Evolutionary conservation across 2,797 vertebrate species (phyloP).

Genomic region (Botia kubotai): DNA sequence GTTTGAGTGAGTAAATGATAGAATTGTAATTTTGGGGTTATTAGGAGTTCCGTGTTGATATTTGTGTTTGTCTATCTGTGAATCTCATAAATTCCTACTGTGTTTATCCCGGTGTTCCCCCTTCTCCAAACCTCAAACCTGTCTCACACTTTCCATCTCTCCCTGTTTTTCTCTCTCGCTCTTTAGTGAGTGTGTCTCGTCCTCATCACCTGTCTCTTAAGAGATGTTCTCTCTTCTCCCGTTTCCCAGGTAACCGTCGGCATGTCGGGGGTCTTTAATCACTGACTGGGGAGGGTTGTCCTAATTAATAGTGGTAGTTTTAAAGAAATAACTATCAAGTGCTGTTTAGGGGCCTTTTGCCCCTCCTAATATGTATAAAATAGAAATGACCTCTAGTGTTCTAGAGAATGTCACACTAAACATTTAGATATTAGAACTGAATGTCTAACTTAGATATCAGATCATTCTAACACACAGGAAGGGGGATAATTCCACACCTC

Average conservation of each 20-base stretch:
- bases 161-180: slow-evolving; percentile 46
- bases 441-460: too few relatives aligned
- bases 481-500: too few relatives aligned
- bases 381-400: neutral
- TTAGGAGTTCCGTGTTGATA: neutral
- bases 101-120: neutral
- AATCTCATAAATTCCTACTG: neutral
- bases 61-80: slow-evolving; percentile 9
- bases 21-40: neutral
- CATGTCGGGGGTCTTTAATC: slow-evolving; percentile 77
- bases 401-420: neutral
- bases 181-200: slow-evolving; percentile 74
- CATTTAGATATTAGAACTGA: neutral
- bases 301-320: slow-evolving; percentile 1
- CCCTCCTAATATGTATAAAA: neutral
- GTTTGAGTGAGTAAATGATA: neutral
- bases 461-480: too few relatives aligned
- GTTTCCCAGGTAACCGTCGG: slow-evolving; percentile 83
- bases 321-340: slow-evolving; percentile 3
- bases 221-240: slow-evolving; percentile 81
- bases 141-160: slow-evolving; percentile 43
- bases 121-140: slow-evolving; percentile 7
- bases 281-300: slow-evolving; percentile 19
- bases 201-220: slow-evolving; percentile 77
- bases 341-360: neutral